phyloP scores from a whole-genome alignment of 2,113 vertebrate species.

The Odocoileus virginianus region DNA sequence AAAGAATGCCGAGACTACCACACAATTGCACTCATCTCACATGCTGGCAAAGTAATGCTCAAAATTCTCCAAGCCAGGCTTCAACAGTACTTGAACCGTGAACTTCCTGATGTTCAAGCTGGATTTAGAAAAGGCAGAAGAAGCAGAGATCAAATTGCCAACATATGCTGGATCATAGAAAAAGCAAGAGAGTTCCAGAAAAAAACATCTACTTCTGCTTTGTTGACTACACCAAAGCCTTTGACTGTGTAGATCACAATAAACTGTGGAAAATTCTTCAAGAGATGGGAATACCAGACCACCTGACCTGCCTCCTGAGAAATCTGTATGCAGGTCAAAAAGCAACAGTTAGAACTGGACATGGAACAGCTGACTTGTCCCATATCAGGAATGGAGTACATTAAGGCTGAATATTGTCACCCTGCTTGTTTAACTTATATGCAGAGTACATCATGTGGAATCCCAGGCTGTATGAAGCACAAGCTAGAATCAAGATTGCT shows the following conservation, averaged over 20 bases:
- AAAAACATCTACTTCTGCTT: background rate
- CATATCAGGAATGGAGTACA: background rate
- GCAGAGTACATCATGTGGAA: background rate
- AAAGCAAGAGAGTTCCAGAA: background rate
- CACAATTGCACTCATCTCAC: background rate
- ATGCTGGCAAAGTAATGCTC: background rate
- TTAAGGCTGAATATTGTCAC: background rate
- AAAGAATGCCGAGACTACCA: background rate
- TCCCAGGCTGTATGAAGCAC: background rate
- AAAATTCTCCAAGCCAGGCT: background rate
- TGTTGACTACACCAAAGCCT: background rate
- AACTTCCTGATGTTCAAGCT: background rate
- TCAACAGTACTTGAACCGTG: background rate
- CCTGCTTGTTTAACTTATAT: background rate
- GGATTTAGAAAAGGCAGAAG: background rate
- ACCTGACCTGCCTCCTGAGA: background rate
- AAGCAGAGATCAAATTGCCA: background rate
- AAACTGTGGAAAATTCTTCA: background rate
- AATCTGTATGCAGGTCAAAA: background rate
- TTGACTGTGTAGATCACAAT: background rate
- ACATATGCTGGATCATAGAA: fast-evolving
- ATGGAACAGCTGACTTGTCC: background rate
- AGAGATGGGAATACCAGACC: background rate
- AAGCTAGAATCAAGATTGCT: background rate
- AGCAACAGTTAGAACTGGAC: background rate